Evolutionary conservation across 2,888 invertebrate species (phyloP), one percentile per base, ranked within the genome.

Genomic region (Mythimna pallens): DNA sequence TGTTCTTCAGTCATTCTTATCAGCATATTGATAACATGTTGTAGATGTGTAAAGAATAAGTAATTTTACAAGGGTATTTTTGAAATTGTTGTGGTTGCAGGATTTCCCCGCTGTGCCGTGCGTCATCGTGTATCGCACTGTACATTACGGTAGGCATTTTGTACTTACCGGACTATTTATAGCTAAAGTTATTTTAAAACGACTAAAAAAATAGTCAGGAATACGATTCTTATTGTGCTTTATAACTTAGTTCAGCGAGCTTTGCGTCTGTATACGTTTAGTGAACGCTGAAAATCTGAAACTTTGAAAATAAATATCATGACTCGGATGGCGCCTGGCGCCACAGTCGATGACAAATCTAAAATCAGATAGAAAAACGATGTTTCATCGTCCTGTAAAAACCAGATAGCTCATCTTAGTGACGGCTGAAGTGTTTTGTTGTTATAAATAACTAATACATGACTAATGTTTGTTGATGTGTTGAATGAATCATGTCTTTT

Each of bases 81-180:
- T 69, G 20, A 69, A 65, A 61, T 59, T 55, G 50, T 59, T 62
- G 80, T 70, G 68, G 80, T 80, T 59, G 54, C 20, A 69, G 81
- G 80, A 80, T 76, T 80, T 80, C 68, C 81, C 80, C 76, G 59
- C 9, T 55, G 20, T 2, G 61, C 9, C 22, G 65, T 80, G 76
- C 80, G 76, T 80, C 80, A 80, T 66, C 68, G 25, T n/a, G 58
- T 74, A 47, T 58, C 59, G 57, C 55, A 40, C 47, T 52, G 54
- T 64, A 66, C 58, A 59, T 40, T 65, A 58, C 43, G 67, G 63
- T 67, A 75, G 58, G 58, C 52, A 61, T 57, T 69, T 25, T 57
- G 59, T 67, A 58, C 9, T 57, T 78, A 54, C 55, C 57, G 17
- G 20, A 57, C 30, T 79, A 80, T 76, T 75, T 76, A 80, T 80